phyloP scores from a whole-genome alignment of 2,113 vertebrate genomes.

The Alectura lathami region DNA sequence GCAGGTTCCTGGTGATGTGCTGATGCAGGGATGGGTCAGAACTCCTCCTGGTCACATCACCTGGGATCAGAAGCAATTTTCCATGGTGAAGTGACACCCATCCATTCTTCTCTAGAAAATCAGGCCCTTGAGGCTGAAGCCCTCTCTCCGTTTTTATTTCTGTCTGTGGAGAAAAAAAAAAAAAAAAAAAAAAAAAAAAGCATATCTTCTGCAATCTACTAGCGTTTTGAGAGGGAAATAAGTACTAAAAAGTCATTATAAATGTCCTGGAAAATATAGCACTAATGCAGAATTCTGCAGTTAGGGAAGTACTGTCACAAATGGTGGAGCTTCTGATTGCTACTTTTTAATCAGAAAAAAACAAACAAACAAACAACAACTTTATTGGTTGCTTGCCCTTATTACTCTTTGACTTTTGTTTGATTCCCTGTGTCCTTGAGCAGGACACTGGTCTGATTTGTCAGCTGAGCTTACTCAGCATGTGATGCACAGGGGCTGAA shows the following conservation, averaged over 20 bases:
- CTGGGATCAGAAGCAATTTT: background rate
- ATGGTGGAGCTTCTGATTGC: background rate
- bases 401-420: background rate
- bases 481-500: rapidly evolving
- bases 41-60: background rate
- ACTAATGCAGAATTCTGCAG: background rate
- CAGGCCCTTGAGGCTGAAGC: background rate
- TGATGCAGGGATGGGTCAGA: rapidly evolving
- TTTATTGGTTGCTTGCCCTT: background rate
- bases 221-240: background rate
- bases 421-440: background rate
- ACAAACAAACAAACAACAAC: no score
- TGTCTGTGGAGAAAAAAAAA: background rate
- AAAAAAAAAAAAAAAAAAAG: no score
- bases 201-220: background rate
- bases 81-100: background rate
- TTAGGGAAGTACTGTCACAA: background rate
- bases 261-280: background rate
- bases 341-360: background rate
- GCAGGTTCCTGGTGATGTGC: background rate
- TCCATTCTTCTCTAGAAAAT: background rate
- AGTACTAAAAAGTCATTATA: background rate
- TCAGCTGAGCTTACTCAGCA: background rate
- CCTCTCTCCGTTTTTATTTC: background rate
- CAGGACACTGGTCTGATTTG: background rate